Conservation (phyloP, 2,888 invertebrate species). For the Drosophila nr. medialis region DNA sequence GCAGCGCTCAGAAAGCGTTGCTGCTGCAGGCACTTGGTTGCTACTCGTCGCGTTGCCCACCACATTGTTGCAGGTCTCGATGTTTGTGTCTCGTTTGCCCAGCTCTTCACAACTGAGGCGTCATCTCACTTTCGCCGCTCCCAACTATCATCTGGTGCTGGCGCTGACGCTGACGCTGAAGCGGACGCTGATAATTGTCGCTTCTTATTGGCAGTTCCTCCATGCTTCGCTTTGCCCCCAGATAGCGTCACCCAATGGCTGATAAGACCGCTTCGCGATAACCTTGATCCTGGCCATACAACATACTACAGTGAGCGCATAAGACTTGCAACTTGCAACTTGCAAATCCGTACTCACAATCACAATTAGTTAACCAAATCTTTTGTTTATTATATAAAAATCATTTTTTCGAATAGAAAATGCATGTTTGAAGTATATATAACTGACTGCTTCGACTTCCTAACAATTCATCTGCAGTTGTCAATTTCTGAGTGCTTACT, state of each 20-base stretch:
- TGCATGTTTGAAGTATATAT: no score
- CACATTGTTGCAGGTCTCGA: slow-evolving; percentile 45
- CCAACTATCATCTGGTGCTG: slow-evolving; percentile 23
- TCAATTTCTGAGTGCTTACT: not conserved
- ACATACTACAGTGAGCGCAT: slow-evolving; percentile 6
- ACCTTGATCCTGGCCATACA: slow-evolving; percentile 65
- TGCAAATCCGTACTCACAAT: not conserved
- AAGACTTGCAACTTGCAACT: no score
- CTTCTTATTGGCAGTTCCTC: slow-evolving; percentile 26
- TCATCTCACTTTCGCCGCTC: slow-evolving; percentile 41
- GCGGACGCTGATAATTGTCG: slow-evolving; percentile 37
- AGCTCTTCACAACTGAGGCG: slow-evolving; percentile 29
- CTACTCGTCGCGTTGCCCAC: slow-evolving; percentile 54
- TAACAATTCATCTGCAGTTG: not conserved
- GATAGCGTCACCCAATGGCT: slow-evolving; percentile 17
- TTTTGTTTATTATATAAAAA: not conserved
- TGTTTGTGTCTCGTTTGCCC: slow-evolving; percentile 12
- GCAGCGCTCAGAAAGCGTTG: slow-evolving; percentile 13
- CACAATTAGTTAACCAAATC: not conserved
- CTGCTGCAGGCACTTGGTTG: slow-evolving; percentile 26
- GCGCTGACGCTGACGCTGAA: slow-evolving; percentile 14
- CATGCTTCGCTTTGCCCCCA: not conserved
- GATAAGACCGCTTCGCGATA: slow-evolving; percentile 54
- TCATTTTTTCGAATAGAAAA: no score
- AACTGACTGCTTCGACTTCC: not conserved